Base-by-base conservation (phyloP, 2,113 vertebrate genomes). In the Pholis gunnellus region DNA sequence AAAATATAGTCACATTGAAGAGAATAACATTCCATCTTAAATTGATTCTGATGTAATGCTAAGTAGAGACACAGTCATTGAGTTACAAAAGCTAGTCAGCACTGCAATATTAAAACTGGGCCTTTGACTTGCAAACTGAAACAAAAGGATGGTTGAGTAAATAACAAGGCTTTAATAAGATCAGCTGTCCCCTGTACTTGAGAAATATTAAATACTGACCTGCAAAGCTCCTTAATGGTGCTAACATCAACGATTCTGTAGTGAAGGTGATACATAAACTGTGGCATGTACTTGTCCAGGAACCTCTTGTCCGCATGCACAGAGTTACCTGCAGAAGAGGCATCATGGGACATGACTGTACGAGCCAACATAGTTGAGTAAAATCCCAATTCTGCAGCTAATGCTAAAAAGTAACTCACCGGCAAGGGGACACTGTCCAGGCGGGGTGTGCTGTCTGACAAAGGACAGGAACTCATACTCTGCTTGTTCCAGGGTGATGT, bases 401-500 rank as follows among this genome's bases (percentile, higher is more conserved):
- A 1, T 7, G 9, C 27, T 27, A 22, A 57, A 61, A 65, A 42
- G 5, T 10, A n/a, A 73, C 88, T 94, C 92, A 99, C 98, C 98
- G 91, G 98, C 98, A 0, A 99, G 96, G 0, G 98, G 98, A 91
- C 98, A 99, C 78, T 97, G 95, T 38, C 97, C 97, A 0, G 98
- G 97, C 0, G 97, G 97, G 0, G 97, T 99, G 94, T 99, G 97
- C 82, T 97, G 96, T 3, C 97, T 95, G 74, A 99, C 82, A 17
- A 99, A 99, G 68, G 98, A 99, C 85, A 99, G 96, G 83, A 99
- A 99, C 90, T 99, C 97, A 0, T 97, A 97, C 88, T 99, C 98
- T 0, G 98, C 98, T 82, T 98, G 97, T 92, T 97, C 96, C 89
- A 99, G 71, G 0, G 95, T 95, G 78, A 98, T 95, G 36, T 94